A percentile compares a stretch with the other conserved stretches of the same genome.
These are phyloP conservation scores for Melanchra persicariae DNA, from an alignment of 2,888 invertebrate species.

Conservation along the genomic window DNA sequence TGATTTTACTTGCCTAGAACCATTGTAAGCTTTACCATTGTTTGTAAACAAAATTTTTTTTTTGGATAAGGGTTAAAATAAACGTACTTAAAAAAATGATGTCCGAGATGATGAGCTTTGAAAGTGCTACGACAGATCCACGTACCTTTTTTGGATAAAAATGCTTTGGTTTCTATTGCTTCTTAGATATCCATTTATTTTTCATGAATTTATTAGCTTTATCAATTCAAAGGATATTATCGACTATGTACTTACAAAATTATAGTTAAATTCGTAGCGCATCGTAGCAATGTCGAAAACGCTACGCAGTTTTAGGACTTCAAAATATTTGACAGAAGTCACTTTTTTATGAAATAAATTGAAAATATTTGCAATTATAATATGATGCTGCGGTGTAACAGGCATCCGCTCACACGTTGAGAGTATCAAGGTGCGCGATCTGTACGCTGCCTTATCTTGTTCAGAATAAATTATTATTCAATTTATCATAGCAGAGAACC, in stretches of 20 bases:
- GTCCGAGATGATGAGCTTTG: too few species aligned
- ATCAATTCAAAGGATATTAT: neutral
- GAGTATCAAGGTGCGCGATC: constrained; percentile 81
- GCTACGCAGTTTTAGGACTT: constrained; percentile 10
- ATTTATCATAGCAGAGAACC: constrained; percentile 84
- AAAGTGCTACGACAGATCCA: too few species aligned
- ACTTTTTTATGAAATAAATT: constrained; percentile 1
- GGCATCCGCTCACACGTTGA: constrained; percentile 75
- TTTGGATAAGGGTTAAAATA: too few species aligned
- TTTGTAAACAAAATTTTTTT: too few species aligned
- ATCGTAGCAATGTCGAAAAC: constrained; percentile 24
- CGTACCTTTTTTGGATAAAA: too few species aligned
- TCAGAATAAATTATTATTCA: constrained; percentile 89
- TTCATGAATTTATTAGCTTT: neutral
- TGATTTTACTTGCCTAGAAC: neutral
- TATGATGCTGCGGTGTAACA: constrained; percentile 66
- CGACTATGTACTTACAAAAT: neutral
- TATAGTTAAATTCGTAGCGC: constrained; percentile 4
- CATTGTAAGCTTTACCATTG: too few species aligned
- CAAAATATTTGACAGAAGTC: neutral
- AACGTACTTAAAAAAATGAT: too few species aligned
- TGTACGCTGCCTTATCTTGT: constrained; percentile 79
- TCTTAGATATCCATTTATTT: too few species aligned
- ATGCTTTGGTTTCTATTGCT: too few species aligned
- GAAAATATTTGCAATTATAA: constrained; percentile 31